Evolutionary conservation across 2,113 vertebrate species (phyloP).

Genomic region (Tonatia bakeri): DNA sequence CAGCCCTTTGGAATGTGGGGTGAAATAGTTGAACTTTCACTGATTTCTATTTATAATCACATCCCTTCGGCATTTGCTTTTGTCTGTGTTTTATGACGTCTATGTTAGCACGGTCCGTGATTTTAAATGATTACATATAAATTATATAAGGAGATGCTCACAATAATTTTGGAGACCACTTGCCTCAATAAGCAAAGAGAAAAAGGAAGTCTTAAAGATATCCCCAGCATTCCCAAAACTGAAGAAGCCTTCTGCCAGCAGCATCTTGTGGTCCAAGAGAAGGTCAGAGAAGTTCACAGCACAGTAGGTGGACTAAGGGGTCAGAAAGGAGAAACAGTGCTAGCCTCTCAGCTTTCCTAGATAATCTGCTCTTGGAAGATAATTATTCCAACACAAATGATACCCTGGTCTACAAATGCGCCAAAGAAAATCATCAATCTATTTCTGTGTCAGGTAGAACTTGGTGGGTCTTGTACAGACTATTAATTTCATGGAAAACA

Average conservation of each 20-base stretch:
- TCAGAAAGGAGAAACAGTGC: not conserved
- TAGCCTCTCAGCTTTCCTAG: not conserved
- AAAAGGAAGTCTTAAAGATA: not conserved
- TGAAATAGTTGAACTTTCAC: not conserved
- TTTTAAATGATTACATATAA: not conserved
- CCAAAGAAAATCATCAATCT: constrained; percentile 66
- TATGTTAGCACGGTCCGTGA: not conserved
- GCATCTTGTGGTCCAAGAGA: not conserved
- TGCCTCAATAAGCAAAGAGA: not conserved
- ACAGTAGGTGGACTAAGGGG: not conserved
- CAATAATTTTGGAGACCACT: not conserved
- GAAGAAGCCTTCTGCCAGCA: not conserved
- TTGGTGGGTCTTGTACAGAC: constrained; percentile 29
- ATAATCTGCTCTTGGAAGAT: constrained; percentile 31
- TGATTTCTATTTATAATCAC: not conserved
- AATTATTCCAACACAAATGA: constrained; percentile 63
- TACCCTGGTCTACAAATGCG: constrained; percentile 60
- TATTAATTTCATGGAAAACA: constrained; percentile 63
- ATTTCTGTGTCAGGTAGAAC: constrained; percentile 50
- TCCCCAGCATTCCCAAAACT: not conserved
- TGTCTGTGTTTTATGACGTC: not conserved
- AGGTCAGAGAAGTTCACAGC: not conserved
- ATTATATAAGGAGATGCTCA: not conserved
- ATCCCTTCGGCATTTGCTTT: not conserved
- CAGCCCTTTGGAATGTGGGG: not conserved